phyloP scores from a whole-genome alignment of 2,113 vertebrate genomes.

The Malurus alboscapulatus region DNA sequence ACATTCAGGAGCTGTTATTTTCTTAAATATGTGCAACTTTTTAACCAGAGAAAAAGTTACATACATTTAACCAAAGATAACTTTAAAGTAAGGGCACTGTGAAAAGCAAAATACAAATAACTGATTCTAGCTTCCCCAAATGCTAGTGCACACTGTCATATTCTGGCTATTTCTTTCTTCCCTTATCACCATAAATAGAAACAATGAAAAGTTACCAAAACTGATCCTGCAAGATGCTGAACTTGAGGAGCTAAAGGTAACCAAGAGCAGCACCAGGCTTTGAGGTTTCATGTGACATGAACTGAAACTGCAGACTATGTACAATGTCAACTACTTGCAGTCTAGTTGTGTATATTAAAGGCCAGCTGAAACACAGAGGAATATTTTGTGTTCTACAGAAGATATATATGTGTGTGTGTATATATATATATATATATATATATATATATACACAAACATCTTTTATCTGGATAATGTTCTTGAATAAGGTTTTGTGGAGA shows the following conservation, averaged over 20 bases:
- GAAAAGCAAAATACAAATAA: background rate
- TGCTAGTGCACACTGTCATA: background rate
- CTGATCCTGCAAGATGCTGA: background rate
- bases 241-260: background rate
- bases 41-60: background rate
- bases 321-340: background rate
- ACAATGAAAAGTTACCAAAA: background rate
- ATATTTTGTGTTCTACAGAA: background rate
- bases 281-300: background rate
- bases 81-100: background rate
- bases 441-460: background rate
- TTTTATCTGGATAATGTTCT: background rate
- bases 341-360: background rate
- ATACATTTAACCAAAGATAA: background rate
- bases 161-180: background rate
- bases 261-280: background rate
- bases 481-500: background rate
- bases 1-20: background rate
- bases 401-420: background rate
- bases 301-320: background rate
- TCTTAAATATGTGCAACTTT: background rate
- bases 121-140: background rate
- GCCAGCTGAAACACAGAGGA: background rate
- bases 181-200: background rate
- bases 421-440: accelerated